Percentiles rank a stretch among this genome's conserved stretches.
Conservation (phyloP, 1,140 invertebrate genomes). For the Bombus waltoni region DNA sequence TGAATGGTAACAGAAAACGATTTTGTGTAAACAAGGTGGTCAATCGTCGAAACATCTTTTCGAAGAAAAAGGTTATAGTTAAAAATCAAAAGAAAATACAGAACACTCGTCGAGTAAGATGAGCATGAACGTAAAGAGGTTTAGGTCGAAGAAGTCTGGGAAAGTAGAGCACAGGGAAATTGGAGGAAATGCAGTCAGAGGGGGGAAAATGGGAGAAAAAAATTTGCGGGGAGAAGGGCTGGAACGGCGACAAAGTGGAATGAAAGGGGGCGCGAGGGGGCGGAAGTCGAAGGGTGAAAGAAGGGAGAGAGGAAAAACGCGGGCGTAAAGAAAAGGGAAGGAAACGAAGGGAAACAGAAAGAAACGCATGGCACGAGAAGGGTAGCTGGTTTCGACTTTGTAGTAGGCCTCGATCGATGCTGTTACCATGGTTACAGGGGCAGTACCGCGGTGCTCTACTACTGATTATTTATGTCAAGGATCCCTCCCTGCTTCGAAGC, state of each 20-base stretch:
- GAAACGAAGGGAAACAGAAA: slow-evolving; percentile 28
- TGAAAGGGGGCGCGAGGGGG: neutral
- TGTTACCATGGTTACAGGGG: slow-evolving; percentile 77
- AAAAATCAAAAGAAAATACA: neutral
- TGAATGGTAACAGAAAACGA: too few species aligned
- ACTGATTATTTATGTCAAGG: slow-evolving; percentile 83
- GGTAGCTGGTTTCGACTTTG: slow-evolving; percentile 64
- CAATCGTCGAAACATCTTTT: neutral
- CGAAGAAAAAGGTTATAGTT: neutral
- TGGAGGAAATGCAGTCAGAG: neutral
- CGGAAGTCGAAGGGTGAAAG: neutral
- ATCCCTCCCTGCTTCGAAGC: slow-evolving; percentile 74
- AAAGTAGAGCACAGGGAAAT: slow-evolving; percentile 33
- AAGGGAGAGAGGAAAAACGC: neutral
- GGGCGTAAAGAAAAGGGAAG: slow-evolving; percentile 18
- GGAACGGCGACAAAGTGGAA: slow-evolving; percentile 14
- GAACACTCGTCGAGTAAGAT: neutral
- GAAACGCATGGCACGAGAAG: slow-evolving; percentile 44
- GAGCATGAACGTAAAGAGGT: neutral
- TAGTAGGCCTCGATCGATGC: slow-evolving; percentile 77
- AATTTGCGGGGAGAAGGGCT: neutral
- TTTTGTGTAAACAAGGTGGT: neutral
- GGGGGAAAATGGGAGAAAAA: slow-evolving; percentile 2
- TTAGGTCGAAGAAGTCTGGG: slow-evolving; percentile 5
- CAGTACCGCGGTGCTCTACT: slow-evolving; percentile 77